These are phyloP conservation scores for Mormyrops boulengeri DNA, from an alignment of 2,797 vertebrate genomes.

Conservation along the genomic window DNA sequence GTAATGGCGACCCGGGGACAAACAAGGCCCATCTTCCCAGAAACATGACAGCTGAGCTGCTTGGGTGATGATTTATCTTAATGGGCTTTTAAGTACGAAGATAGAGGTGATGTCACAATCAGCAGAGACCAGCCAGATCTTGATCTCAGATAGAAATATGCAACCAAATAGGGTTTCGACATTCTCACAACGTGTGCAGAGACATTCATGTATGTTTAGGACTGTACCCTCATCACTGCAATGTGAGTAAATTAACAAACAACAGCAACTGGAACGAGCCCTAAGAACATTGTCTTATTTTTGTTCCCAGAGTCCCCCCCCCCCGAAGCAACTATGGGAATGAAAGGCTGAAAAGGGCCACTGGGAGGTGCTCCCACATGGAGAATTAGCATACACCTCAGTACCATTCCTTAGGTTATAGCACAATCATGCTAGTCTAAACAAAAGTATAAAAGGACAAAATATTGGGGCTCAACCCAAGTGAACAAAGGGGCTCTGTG, in stretches of 20 bases:
- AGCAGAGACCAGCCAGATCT: not conserved
- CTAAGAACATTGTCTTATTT: not conserved
- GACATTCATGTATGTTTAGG: not conserved
- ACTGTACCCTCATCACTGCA: not conserved
- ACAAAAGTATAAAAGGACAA: not conserved
- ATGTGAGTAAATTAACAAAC: not conserved
- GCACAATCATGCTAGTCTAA: not conserved
- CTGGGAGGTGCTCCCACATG: not conserved
- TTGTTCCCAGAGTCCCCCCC: not conserved
- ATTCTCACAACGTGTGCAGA: not conserved
- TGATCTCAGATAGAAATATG: not conserved
- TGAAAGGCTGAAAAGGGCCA: not conserved
- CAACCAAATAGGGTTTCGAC: not conserved
- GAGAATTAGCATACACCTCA: not conserved
- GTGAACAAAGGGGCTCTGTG: slow-evolving; percentile 10
- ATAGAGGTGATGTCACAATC: not conserved
- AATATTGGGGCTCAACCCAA: not conserved
- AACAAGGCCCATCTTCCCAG: not conserved
- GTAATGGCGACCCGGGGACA: not conserved
- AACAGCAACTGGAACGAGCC: not conserved
- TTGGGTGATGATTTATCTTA: slow-evolving; percentile 12
- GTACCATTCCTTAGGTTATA: not conserved
- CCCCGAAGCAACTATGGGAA: not conserved
- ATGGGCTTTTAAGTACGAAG: not conserved
- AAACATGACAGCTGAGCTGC: not conserved